These are phyloP conservation scores for Galerucella calmariensis DNA, from an alignment of 2,888 invertebrate species.

Conservation along the genomic window DNA sequence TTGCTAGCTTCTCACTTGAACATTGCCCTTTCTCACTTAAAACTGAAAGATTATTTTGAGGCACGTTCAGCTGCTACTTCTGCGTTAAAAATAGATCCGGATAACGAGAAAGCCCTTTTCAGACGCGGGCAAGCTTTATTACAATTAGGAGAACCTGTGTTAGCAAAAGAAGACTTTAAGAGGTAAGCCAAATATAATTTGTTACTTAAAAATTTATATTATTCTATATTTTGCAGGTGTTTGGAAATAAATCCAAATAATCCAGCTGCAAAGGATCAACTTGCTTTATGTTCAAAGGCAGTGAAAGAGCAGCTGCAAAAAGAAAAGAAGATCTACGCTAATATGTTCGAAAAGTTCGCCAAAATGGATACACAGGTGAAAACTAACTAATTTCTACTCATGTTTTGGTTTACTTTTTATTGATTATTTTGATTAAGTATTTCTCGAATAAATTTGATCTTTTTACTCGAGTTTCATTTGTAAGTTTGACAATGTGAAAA, in stretches of 20 bases:
- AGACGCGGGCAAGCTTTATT: constrained; percentile 85
- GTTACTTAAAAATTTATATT: neutral
- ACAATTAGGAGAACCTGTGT: constrained; percentile 79
- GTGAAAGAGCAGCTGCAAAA: constrained; percentile 80
- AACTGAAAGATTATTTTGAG: constrained; percentile 75
- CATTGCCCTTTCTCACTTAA: constrained; percentile 83
- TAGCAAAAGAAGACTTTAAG: constrained; percentile 80
- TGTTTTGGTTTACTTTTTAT: constrained; percentile 18
- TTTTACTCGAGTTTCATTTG: constrained; percentile 40
- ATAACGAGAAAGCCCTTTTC: constrained; percentile 90
- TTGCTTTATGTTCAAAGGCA: constrained; percentile 76
- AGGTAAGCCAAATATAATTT: constrained; percentile 8
- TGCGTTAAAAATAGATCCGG: constrained; percentile 78
- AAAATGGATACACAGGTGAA: constrained; percentile 80
- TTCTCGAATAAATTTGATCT: constrained; percentile 28
- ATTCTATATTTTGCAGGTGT: constrained; percentile 63
- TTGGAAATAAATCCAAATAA: constrained; percentile 85
- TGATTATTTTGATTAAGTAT: constrained; percentile 5
- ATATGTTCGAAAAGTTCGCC: constrained; percentile 96
- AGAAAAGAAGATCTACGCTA: constrained; percentile 90
- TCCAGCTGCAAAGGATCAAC: constrained; percentile 85
- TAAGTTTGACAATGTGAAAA: neutral
- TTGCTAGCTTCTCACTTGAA: constrained; percentile 82
- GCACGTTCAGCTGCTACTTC: constrained; percentile 81
- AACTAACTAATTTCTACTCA: constrained; percentile 43